phyloP scores from a whole-genome alignment of 2,113 vertebrate species.

The Xiphias gladius region DNA sequence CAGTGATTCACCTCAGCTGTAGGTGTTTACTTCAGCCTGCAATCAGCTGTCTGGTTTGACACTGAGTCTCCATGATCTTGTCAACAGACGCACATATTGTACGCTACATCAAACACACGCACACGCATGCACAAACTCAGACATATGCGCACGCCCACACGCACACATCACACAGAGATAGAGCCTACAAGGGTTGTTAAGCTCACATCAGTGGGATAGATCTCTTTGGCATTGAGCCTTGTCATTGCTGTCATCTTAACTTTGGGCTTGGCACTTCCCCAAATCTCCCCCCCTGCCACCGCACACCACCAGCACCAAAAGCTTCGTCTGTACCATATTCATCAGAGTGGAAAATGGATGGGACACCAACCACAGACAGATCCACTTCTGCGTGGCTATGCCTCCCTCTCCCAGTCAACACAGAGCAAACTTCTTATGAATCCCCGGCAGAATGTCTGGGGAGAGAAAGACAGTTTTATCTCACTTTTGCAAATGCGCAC shows the following conservation, averaged over 20 bases:
- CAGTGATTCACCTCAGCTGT: slow-evolving; percentile 61
- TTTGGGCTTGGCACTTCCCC: slow-evolving; percentile 56
- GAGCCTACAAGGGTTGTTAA: slow-evolving; percentile 60
- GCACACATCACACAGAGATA: slow-evolving; percentile 23
- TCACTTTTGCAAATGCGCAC: slow-evolving; percentile 76
- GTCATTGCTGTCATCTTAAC: slow-evolving; percentile 79
- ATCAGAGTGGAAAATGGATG: slow-evolving; percentile 62
- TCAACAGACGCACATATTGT: slow-evolving; percentile 59
- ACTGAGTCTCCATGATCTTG: slow-evolving; percentile 70
- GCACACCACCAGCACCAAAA: neutral
- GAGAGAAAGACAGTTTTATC: slow-evolving; percentile 65
- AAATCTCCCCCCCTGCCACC: slow-evolving; percentile 22
- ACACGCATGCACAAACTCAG: slow-evolving; percentile 8
- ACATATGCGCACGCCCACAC: slow-evolving; percentile 16
- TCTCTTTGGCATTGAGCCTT: slow-evolving; percentile 63
- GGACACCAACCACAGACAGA: slow-evolving; percentile 40
- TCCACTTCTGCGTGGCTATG: slow-evolving; percentile 16
- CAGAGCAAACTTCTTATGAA: slow-evolving; percentile 37
- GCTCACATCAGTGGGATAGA: slow-evolving; percentile 67
- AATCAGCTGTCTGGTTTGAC: slow-evolving; percentile 73
- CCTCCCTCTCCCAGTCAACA: slow-evolving; percentile 42
- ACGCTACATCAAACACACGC: slow-evolving; percentile 57
- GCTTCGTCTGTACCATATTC: slow-evolving; percentile 34
- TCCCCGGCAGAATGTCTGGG: slow-evolving; percentile 30
- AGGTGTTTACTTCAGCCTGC: slow-evolving; percentile 70